These are phyloP conservation scores for Bombyx mandarina DNA, from an alignment of 1,140 invertebrate genomes.

Conservation along the genomic window DNA sequence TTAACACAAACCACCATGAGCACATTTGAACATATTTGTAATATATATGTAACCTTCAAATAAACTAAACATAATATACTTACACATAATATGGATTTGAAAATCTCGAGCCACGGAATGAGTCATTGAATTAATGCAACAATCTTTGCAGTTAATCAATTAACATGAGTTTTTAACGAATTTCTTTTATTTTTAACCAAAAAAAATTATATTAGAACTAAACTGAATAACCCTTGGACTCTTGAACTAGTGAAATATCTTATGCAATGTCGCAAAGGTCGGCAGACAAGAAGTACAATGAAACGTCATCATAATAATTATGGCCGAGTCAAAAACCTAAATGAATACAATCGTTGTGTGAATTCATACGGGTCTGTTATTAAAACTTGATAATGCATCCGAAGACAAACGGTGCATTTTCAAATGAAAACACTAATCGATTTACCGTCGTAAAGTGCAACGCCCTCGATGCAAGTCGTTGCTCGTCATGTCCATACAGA, in stretches of 20 bases:
- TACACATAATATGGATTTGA: no score
- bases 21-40: no score
- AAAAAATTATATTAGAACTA: no score
- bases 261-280: background rate
- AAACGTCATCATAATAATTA: conserved; percentile 2
- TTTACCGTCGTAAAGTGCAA: conserved; percentile 28
- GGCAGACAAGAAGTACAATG: background rate
- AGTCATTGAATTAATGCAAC: no score
- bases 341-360: conserved; percentile 17
- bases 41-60: no score
- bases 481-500: conserved; percentile 13
- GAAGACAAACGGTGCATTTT: conserved; percentile 30
- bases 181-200: no score
- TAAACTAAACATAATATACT: no score
- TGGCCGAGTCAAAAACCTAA: conserved; percentile 17
- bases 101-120: no score
- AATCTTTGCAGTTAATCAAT: no score
- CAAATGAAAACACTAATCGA: conserved; percentile 29
- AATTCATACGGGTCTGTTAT: conserved; percentile 10
- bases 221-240: background rate
- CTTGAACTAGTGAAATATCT: background rate
- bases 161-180: no score
- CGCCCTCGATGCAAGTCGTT: conserved; percentile 24
- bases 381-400: conserved; percentile 18
- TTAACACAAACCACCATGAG: no score